Conservation (phyloP, 2,797 vertebrate genomes). For the Labroides dimidiatus region DNA sequence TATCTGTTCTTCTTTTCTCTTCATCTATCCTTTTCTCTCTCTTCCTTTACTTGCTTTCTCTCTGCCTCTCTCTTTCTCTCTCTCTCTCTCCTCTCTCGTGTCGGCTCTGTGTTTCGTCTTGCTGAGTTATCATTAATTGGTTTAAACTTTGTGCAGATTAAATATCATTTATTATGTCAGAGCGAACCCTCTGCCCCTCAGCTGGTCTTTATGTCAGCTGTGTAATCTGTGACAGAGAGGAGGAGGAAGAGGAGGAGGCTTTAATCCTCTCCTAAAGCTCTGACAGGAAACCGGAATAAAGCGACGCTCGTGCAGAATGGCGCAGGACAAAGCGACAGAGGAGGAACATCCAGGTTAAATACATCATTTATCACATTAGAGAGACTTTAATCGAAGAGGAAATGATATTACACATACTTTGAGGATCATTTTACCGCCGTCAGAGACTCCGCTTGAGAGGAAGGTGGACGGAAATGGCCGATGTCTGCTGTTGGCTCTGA, state of each 20-base stretch:
- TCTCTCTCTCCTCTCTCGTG: no score
- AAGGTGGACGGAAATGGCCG: conserved; percentile 38
- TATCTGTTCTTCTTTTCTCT: no score
- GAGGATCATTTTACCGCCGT: background rate
- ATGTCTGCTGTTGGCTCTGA: conserved; percentile 19
- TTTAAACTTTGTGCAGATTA: background rate
- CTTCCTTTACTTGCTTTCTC: no score
- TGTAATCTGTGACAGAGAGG: conserved; percentile 57
- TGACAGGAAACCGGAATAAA: conserved; percentile 14
- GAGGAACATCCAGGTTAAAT: conserved; percentile 57
- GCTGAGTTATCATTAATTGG: background rate
- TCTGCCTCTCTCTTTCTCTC: no score
- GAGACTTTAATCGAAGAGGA: background rate
- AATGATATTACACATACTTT: accelerated
- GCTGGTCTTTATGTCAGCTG: background rate
- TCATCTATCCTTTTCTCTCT: background rate
- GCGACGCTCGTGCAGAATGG: conserved; percentile 45
- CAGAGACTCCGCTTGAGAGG: background rate
- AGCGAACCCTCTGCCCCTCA: background rate
- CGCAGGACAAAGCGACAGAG: conserved; percentile 38
- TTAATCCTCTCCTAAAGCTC: conserved; percentile 67
- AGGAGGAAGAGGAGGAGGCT: conserved; percentile 68
- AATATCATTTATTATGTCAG: background rate
- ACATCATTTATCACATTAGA: background rate
- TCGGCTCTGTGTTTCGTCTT: background rate